Evolutionary conservation across 1,140 invertebrate species (phyloP).

Genomic region (Mycetomoellerius zeteki): DNA sequence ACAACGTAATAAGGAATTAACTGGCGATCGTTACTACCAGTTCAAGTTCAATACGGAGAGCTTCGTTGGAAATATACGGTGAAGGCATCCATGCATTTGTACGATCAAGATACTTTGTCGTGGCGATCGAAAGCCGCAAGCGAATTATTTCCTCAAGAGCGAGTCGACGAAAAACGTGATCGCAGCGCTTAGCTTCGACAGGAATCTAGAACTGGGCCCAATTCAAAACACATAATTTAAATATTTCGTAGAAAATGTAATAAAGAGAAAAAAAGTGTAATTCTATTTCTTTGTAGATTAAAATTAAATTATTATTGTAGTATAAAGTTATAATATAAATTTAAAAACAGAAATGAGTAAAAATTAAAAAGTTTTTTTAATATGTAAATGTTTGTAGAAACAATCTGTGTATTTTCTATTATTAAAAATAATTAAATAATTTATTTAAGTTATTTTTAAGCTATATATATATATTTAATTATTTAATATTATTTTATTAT

Average conservation of each 20-base stretch:
- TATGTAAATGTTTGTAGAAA: not conserved
- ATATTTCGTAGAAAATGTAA: not conserved
- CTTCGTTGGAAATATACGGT: not conserved
- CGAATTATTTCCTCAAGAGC: constrained; percentile 3
- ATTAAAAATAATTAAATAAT: not conserved
- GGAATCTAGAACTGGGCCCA: not conserved
- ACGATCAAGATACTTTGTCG: constrained; percentile 14
- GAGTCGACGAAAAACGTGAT: not conserved
- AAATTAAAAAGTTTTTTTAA: not conserved
- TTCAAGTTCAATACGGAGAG: not conserved
- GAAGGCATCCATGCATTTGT: not conserved
- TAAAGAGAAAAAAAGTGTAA: not conserved
- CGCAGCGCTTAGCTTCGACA: not conserved
- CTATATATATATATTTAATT: too few relatives aligned
- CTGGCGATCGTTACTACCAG: constrained; percentile 13
- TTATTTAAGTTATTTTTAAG: not conserved
- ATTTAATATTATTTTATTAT: too few relatives aligned
- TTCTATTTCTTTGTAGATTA: not conserved
- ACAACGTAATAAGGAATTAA: constrained; percentile 11
- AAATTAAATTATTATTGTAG: not conserved
- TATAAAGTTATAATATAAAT: not conserved
- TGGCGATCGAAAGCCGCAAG: not conserved
- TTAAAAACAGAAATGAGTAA: not conserved
- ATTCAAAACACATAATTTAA: not conserved
- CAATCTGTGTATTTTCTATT: not conserved